Evolutionary conservation across 1,140 invertebrate species (phyloP).

Genomic region (Zaprionus camerounensis): DNA sequence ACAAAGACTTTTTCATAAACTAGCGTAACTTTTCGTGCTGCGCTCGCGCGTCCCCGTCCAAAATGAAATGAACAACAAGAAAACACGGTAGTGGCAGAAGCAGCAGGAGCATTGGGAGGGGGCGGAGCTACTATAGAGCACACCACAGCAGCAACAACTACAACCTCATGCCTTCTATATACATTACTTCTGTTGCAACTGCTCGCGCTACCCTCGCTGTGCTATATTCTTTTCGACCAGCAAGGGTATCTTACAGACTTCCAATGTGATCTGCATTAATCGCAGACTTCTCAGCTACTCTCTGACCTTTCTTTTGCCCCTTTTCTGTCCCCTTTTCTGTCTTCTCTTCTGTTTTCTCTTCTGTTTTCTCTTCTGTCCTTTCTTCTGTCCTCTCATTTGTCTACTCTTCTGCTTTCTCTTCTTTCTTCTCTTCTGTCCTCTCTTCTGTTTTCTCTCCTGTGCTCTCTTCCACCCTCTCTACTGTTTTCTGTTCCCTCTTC

Average conservation of each 20-base stretch:
- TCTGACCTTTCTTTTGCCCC: too few species aligned
- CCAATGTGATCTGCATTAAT: too few species aligned
- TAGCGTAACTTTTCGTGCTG: slow-evolving; percentile 57
- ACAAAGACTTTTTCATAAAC: slow-evolving; percentile 63
- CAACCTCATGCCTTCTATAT: neutral
- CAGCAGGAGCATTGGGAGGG: neutral
- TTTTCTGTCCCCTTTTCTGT: too few species aligned
- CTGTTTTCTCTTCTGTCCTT: too few species aligned
- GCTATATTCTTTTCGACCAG: neutral
- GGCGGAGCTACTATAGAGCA: neutral
- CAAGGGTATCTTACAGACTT: neutral
- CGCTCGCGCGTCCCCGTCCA: slow-evolving; percentile 13
- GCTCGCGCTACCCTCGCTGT: neutral
- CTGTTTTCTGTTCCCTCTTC: too few species aligned
- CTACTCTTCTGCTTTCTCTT: too few species aligned
- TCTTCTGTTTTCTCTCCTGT: too few species aligned
- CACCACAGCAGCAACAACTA: slow-evolving; percentile 10
- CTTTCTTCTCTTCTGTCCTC: too few species aligned
- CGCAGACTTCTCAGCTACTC: too few species aligned
- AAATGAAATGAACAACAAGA: slow-evolving; percentile 33
- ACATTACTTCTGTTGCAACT: slow-evolving; percentile 4
- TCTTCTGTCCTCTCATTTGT: too few species aligned
- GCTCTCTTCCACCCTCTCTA: too few species aligned
- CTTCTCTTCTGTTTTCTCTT: too few species aligned
- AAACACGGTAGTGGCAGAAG: neutral